Evolutionary conservation across 2,797 vertebrate species (phyloP).

Genomic region (Aldrovandia affinis): DNA sequence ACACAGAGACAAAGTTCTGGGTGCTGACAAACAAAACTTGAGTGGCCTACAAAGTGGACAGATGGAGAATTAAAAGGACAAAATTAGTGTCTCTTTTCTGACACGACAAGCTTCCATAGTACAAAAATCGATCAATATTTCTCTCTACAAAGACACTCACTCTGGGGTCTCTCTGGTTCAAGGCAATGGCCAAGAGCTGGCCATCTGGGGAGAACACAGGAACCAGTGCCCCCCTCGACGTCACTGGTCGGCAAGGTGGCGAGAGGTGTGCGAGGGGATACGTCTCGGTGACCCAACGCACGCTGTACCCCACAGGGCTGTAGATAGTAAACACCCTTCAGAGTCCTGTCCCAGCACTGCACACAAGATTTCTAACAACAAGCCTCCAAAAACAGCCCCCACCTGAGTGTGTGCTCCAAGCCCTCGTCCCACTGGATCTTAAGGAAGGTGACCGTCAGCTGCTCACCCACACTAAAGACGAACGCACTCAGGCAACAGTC

Average conservation of each 20-base stretch:
- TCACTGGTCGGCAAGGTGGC: constrained; percentile 81
- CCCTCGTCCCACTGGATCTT: constrained; percentile 82
- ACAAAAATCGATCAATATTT: background rate
- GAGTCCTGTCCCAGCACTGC: background rate
- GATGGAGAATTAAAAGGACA: background rate
- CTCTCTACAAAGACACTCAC: constrained; percentile 58
- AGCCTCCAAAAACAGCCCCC: constrained; percentile 28
- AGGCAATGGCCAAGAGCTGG: constrained; percentile 77
- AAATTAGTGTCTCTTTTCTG: background rate
- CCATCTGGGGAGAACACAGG: constrained; percentile 87
- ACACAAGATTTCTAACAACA: background rate
- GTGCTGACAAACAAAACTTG: constrained; percentile 89
- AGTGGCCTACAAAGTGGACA: constrained; percentile 74
- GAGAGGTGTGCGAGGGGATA: constrained; percentile 71
- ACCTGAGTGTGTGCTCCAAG: constrained; percentile 59
- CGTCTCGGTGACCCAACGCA: constrained; percentile 82
- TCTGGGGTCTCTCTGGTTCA: constrained; percentile 91
- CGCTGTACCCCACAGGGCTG: constrained; percentile 74
- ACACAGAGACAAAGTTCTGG: constrained; percentile 83
- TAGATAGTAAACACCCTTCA: constrained; percentile 36
- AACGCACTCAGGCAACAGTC: constrained; percentile 86
- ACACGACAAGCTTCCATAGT: background rate
- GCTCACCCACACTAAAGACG: constrained; percentile 79
- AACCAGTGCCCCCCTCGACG: constrained; percentile 88
- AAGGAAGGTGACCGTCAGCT: constrained; percentile 80